Base-by-base conservation (phyloP, 2,888 invertebrate genomes). In the Parascotia fuliginaria region DNA sequence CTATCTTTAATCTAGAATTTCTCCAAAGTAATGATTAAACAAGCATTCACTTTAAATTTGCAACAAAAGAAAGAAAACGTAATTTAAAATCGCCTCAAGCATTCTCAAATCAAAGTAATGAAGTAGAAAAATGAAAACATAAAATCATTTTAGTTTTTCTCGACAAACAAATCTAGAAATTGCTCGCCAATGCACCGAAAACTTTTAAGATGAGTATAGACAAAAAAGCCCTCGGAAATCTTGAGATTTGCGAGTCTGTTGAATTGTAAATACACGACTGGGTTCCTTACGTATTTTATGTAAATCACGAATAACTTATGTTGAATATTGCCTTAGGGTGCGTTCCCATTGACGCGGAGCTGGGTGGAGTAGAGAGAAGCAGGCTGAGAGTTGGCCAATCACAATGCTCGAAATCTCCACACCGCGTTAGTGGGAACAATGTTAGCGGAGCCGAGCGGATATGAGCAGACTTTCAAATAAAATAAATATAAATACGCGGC, bases 61-160 rank as follows among this genome's bases (percentile, higher is more conserved):
- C 2, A 19, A 19, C 19, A 19, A 19, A 19, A 19, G 19, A 24
- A 24, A 24, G 32, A 36, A 4, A 6, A 14, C 9, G 12, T 22
- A 48, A 44, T 36, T 16, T 9, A 32, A 43, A 22, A 33, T 38
- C 28, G 34, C 19, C 27, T 5, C 37, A 33, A 40, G 45, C 58
- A 49, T 51, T 60, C 47, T 34, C 48, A 63, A 63, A 63, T 63
- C 54, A 56, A 59, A 65, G 57, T 68, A 62, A 66, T 66, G 64
- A 73, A 53, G 64, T 77, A 71, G 60, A 57, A 68, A 75, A 69
- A 77, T 67, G 63, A 73, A 64, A 72, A 55, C 68, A 63, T 66
- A 50, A 70, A 72, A 73, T 73, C 57, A 65, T 65, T 67, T 73
- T 69, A 67, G 75, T 60, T 70, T 77, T 77, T 68, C 65, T 62